These are phyloP conservation scores for Leptinotarsa juncta DNA, from an alignment of 2,888 invertebrate species.

Conservation along the genomic window DNA sequence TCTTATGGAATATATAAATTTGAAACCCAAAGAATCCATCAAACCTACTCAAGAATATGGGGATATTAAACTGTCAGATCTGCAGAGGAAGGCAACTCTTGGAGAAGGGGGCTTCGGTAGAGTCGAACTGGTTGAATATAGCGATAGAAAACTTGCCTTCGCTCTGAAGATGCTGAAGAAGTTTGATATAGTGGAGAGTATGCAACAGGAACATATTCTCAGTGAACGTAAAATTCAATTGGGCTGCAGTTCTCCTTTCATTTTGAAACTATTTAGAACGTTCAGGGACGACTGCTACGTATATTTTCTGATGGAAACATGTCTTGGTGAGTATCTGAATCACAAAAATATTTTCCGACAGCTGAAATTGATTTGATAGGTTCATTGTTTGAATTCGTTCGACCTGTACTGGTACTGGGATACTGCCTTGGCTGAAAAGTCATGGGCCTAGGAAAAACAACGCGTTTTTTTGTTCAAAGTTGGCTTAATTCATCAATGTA, in stretches of 20 bases:
- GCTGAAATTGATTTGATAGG: too few relatives aligned
- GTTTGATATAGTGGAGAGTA: constrained; percentile 74
- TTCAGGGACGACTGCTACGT: constrained; percentile 90
- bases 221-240: constrained; percentile 74
- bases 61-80: constrained; percentile 72
- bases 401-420: too few relatives aligned
- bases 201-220: constrained; percentile 77
- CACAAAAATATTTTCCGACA: too few relatives aligned
- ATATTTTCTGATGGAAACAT: constrained; percentile 93
- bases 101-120: constrained; percentile 93
- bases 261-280: constrained; percentile 82
- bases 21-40: constrained; percentile 10
- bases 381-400: too few relatives aligned
- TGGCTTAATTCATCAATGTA: too few relatives aligned
- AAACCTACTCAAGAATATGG: constrained; percentile 25
- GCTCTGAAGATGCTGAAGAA: constrained; percentile 78
- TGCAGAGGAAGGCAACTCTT: constrained; percentile 83
- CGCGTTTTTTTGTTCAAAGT: too few relatives aligned
- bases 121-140: constrained; percentile 76
- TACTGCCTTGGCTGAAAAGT: too few relatives aligned
- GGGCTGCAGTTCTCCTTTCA: constrained; percentile 58
- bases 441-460: too few relatives aligned
- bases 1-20: constrained; percentile 71
- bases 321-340: constrained; percentile 70
- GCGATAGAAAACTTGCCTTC: constrained; percentile 64